Base-by-base conservation (phyloP, 2,888 invertebrate species). In the Spicauda simplicius region DNA sequence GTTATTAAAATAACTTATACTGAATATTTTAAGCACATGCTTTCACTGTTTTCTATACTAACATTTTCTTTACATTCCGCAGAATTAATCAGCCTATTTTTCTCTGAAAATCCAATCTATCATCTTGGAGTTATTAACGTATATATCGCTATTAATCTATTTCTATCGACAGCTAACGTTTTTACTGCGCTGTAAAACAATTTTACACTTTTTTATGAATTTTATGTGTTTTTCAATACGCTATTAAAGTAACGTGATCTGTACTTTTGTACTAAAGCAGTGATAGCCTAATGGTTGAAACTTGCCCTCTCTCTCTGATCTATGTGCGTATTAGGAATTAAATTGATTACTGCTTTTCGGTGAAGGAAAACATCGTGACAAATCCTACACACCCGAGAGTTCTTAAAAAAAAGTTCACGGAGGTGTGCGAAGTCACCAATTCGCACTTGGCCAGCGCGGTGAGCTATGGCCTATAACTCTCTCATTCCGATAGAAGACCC, bases 211-310 rank as follows among this genome's bases (percentile, higher is more conserved):
- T n/a, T 25, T 25, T 55, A 55, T 30, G 30, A 30, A 30, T n/a
- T 55, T 30, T 20, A 55, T 30, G 55, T 20, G 53, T 53, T 53
- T 53, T 53, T 20, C 20, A 19, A 53, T 53, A 11, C 33, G 55
- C 64, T 57, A 50, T 41, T 14, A 41, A 12, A 3, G 48, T 48
- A 33, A 25, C 64, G 50, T 64, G 56, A 53, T 20, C 20, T 53
- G 20, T 53, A 14, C 41, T 53, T 52, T 19, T 7, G 3, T 8
- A n/a, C n/a, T n/a, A n/a, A n/a, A n/a, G n/a, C n/a, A n/a, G n/a
- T n/a, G n/a, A n/a, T n/a, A n/a, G n/a, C n/a, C n/a, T n/a, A n/a
- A n/a, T n/a, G n/a, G n/a, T n/a, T n/a, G n/a, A n/a, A n/a, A n/a
- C n/a, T n/a, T n/a, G n/a, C n/a, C n/a, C n/a, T n/a, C n/a, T n/a